Conservation (phyloP, 2,888 invertebrate genomes). For the Chelonus formosanus region DNA sequence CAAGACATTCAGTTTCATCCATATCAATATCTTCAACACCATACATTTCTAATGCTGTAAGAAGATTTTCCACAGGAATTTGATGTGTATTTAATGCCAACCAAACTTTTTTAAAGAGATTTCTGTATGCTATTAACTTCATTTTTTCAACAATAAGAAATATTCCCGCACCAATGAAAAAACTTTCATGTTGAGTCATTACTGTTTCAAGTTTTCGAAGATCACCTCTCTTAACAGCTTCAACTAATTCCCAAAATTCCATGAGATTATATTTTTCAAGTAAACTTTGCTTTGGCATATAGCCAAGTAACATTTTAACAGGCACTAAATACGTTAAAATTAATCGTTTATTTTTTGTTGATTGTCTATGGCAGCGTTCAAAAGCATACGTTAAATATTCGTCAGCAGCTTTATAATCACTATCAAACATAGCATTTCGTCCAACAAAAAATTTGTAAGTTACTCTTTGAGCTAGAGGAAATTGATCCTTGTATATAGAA, state of each 20-base stretch:
- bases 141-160: constrained; percentile 96
- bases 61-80: constrained; percentile 85
- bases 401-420: constrained; percentile 93
- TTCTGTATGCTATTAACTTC: constrained; percentile 93
- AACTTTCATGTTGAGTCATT: constrained; percentile 86
- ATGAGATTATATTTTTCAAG: constrained; percentile 89
- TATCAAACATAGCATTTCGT: constrained; percentile 98
- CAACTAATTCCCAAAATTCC: constrained; percentile 89
- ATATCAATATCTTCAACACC: constrained; percentile 87
- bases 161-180: constrained; percentile 96
- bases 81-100: constrained; percentile 82
- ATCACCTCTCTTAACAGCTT: constrained; percentile 90
- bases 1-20: constrained; percentile 95
- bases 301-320: constrained; percentile 96
- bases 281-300: constrained; percentile 85
- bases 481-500: constrained; percentile 86
- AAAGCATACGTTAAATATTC: constrained; percentile 93
- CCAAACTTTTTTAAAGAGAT: constrained; percentile 93
- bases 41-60: constrained; percentile 82
- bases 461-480: constrained; percentile 91
- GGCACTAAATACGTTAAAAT: constrained; percentile 96
- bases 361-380: constrained; percentile 83
- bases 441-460: constrained; percentile 98
- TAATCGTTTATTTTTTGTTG: constrained; percentile 86
- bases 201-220: constrained; percentile 83